Evolutionary conservation across 2,113 vertebrate genomes (phyloP), one percentile per base, ranked within the genome.

Genomic region (Piprites chloris): DNA sequence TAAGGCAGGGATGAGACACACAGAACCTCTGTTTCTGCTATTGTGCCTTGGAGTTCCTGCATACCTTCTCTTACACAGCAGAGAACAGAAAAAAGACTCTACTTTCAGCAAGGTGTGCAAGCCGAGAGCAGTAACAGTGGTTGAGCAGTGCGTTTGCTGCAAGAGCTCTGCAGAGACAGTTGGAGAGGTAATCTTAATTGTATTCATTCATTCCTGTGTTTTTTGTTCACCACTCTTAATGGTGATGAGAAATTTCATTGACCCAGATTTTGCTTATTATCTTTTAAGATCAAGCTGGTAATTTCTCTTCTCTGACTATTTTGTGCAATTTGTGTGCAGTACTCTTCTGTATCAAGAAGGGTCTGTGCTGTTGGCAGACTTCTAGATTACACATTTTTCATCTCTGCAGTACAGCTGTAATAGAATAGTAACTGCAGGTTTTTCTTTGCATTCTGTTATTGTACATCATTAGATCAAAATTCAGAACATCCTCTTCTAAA

Each of bases 171-270:
- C 4, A 3, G 41, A 41, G 46, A 18, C 33, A 53, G 24, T 32
- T 32, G 41, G 62, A 80, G 39, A 86, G 16, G 15, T 14, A 72
- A 8, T 63, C 26, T 61, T 41, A 3, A 3, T 12, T n/a, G 56
- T 71, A 33, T 44, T 7, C 0, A 2, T 72, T 65, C 42, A 65
- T 79, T 85, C 27, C 12, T 35, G 10, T 2, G 1, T 0, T 41
- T 79, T 79, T 55, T 81, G 14, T 52, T 89, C 50, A 32, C 35
- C 6, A 9, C 18, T 13, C 39, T 59, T 71, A 83, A 20, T 35
- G 33, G 28, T 66, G 46, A 35, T 65, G 30, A 90, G 71, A 80
- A 76, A 85, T 87, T 66, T 89, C 2, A 39, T 52, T 86, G 59
- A 73, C 55, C 12, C 56, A 73, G 77, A 63, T 90, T 91, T 85